Conservation (phyloP, 2,113 vertebrate genomes). For the Alouatta palliata region DNA sequence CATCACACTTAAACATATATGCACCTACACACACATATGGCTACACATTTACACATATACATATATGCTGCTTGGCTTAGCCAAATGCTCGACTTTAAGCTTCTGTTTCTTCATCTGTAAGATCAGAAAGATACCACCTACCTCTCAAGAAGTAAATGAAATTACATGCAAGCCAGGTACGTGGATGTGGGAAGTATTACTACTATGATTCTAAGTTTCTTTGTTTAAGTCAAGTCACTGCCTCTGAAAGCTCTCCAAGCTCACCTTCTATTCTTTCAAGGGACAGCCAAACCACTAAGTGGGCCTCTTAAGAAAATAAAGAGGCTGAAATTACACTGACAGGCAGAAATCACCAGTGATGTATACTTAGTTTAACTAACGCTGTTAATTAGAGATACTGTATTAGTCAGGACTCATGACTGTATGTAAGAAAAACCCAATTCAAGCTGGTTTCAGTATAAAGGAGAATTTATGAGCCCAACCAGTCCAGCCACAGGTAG, state of each 20-base stretch:
- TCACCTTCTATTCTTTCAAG: not conserved
- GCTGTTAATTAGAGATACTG: not conserved
- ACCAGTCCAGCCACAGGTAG: not conserved
- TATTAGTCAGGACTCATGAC: not conserved
- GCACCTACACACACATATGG: not conserved
- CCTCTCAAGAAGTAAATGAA: not conserved
- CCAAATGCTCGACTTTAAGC: not conserved
- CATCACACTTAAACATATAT: not conserved
- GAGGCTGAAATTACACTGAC: not conserved
- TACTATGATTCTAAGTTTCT: not conserved
- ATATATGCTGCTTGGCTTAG: not conserved
- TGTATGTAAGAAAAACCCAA: not conserved
- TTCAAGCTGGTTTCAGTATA: not conserved
- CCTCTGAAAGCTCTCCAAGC: not conserved
- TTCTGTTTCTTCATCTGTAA: not conserved
- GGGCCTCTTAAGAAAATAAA: not conserved
- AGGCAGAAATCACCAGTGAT: not conserved
- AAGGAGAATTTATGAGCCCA: not conserved
- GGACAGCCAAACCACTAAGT: not conserved
- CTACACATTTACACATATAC: not conserved
- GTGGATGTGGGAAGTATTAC: not conserved
- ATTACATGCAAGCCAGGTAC: rapidly evolving
- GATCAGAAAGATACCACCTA: not conserved
- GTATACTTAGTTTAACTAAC: not conserved
- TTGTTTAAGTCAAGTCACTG: not conserved